These are phyloP conservation scores for Ctenochaetus hawaiiensis DNA, from an alignment of 2,797 vertebrate species.

Conservation along the genomic window DNA sequence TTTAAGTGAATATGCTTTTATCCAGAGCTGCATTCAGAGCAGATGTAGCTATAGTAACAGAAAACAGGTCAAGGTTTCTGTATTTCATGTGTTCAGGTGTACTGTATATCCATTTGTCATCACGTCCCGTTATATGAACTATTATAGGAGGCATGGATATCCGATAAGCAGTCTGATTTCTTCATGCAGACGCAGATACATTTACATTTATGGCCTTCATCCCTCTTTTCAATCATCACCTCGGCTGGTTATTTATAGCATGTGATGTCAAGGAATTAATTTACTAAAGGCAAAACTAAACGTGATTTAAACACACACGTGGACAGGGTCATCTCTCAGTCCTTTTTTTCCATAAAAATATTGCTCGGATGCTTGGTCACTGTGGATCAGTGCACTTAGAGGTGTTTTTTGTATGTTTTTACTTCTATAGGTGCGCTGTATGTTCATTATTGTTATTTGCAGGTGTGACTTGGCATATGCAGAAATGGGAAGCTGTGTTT, in stretches of 20 bases:
- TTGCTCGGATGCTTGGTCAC: not conserved
- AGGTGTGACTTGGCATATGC: constrained; percentile 19
- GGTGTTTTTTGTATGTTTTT: not conserved
- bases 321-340: constrained; percentile 20
- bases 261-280: constrained; percentile 57
- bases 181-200: constrained; percentile 11
- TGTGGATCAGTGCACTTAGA: too few species aligned
- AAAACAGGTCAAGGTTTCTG: constrained; percentile 40
- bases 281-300: constrained; percentile 20
- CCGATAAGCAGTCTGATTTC: constrained; percentile 1
- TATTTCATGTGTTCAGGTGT: constrained; percentile 15
- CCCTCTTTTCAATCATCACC: constrained; percentile 29
- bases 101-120: not conserved
- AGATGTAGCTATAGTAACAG: constrained; percentile 21
- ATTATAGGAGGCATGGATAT: constrained; percentile 11
- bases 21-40: constrained; percentile 24
- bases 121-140: not conserved
- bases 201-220: constrained; percentile 31
- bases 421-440: not conserved
- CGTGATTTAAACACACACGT: not conserved
- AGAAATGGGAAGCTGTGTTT: constrained; percentile 16
- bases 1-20: constrained; percentile 49
- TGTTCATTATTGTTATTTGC: constrained; percentile 29
- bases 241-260: constrained; percentile 47
- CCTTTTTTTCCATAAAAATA: constrained; percentile 8